Conservation (phyloP, 2,888 invertebrate genomes). For the Tenodera sinensis region DNA sequence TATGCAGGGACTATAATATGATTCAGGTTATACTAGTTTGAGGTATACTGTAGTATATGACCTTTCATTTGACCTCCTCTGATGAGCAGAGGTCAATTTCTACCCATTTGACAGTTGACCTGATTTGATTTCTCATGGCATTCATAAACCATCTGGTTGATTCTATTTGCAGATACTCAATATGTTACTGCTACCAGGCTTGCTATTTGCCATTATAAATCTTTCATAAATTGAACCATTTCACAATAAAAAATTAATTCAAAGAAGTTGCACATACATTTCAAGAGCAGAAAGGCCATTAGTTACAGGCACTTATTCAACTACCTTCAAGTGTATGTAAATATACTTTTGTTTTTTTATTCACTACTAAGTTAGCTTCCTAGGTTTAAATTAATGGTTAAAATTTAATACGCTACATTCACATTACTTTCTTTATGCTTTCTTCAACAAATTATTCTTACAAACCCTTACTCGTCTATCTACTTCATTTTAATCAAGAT, state of each 20-base stretch:
- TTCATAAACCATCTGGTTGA: not conserved
- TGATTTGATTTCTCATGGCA: not conserved
- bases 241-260: not conserved
- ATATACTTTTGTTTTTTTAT: not conserved
- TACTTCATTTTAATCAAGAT: too few relatives aligned
- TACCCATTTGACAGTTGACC: constrained; percentile 5
- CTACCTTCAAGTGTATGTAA: too few relatives aligned
- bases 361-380: too few relatives aligned
- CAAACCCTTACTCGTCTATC: too few relatives aligned
- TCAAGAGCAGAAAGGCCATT: not conserved
- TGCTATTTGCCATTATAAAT: not conserved
- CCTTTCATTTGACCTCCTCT: not conserved
- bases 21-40: not conserved
- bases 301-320: not conserved
- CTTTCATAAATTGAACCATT: not conserved
- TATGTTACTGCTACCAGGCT: not conserved
- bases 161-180: not conserved
- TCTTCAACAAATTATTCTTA: too few relatives aligned
- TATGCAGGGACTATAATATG: not conserved
- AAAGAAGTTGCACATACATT: not conserved
- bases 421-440: too few relatives aligned
- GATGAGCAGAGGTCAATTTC: constrained; percentile 7
- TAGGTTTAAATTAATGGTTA: too few relatives aligned
- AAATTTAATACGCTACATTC: too few relatives aligned
- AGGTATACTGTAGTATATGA: constrained; percentile 6